Percentiles rank a stretch among this genome's conserved stretches.
Evolutionary conservation across 2,888 invertebrate genomes (phyloP).

Genomic region (Spialia ferax): DNA sequence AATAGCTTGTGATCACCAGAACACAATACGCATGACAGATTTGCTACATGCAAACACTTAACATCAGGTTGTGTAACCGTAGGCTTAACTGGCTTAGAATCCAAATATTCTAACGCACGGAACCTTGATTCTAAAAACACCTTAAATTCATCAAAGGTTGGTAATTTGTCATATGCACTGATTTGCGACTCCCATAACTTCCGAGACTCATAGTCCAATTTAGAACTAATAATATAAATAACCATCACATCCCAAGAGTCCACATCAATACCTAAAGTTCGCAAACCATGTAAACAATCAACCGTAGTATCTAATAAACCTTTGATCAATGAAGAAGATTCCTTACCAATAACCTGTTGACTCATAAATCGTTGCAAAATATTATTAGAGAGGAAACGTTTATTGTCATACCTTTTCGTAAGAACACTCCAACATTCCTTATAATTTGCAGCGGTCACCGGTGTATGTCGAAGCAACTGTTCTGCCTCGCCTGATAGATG

Average conservation of each 20-base stretch:
- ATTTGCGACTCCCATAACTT: constrained; percentile 1
- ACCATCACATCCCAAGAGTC: neutral
- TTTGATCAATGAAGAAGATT: neutral
- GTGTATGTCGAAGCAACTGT: constrained; percentile 31
- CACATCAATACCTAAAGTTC: neutral
- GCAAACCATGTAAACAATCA: neutral
- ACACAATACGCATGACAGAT: neutral
- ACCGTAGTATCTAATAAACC: neutral
- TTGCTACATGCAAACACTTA: neutral
- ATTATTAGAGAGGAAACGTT: constrained; percentile 43
- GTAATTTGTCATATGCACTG: neutral
- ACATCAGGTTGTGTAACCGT: neutral
- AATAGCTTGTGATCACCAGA: neutral
- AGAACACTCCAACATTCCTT: constrained; percentile 43
- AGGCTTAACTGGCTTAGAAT: neutral
- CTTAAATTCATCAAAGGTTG: neutral
- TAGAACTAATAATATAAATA: neutral
- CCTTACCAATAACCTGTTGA: neutral
- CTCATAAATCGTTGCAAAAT: constrained; percentile 43
- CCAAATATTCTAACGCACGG: neutral
- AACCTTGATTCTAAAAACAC: neutral
- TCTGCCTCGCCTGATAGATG: constrained; percentile 38
- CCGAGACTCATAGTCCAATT: neutral
- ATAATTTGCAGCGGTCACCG: constrained; percentile 44
- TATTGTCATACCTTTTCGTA: constrained; percentile 46